Evolutionary conservation across 2,888 invertebrate species (phyloP).

Genomic region (Parascotia fuliginaria): DNA sequence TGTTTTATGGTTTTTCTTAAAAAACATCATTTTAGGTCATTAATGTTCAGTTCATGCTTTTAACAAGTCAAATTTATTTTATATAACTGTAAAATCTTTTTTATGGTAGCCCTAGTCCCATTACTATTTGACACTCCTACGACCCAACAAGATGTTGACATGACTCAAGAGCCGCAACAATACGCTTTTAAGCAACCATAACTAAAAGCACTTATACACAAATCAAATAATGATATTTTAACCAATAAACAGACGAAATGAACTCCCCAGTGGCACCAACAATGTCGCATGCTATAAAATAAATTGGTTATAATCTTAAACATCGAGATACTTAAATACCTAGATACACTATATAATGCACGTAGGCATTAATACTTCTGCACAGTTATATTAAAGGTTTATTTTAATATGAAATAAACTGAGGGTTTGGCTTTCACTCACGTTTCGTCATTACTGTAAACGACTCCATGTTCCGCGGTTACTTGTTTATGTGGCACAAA

Average conservation of each 20-base stretch:
- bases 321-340: constrained; percentile 45
- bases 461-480: constrained; percentile 54
- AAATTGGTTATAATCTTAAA: constrained; percentile 52
- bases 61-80: too few relatives aligned
- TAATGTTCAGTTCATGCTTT: too few relatives aligned
- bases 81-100: too few relatives aligned
- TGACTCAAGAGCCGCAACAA: constrained; percentile 55
- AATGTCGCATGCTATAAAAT: constrained; percentile 49
- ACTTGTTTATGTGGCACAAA: constrained; percentile 50
- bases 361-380: constrained; percentile 50
- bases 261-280: constrained; percentile 40
- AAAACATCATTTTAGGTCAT: too few relatives aligned
- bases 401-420: constrained; percentile 60
- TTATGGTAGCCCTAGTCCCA: too few relatives aligned
- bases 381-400: constrained; percentile 49
- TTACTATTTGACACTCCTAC: constrained; percentile 58
- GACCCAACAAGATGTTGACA: constrained; percentile 57
- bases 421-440: constrained; percentile 74
- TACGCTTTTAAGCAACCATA: constrained; percentile 36
- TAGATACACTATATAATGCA: constrained; percentile 16
- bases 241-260: constrained; percentile 31
- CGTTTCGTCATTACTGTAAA: constrained; percentile 70
- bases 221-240: constrained; percentile 35
- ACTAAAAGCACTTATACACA: constrained; percentile 43
- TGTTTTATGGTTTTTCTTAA: too few relatives aligned